Conservation (phyloP, 2,797 vertebrate genomes). For the Eutrigla gurnardus region DNA sequence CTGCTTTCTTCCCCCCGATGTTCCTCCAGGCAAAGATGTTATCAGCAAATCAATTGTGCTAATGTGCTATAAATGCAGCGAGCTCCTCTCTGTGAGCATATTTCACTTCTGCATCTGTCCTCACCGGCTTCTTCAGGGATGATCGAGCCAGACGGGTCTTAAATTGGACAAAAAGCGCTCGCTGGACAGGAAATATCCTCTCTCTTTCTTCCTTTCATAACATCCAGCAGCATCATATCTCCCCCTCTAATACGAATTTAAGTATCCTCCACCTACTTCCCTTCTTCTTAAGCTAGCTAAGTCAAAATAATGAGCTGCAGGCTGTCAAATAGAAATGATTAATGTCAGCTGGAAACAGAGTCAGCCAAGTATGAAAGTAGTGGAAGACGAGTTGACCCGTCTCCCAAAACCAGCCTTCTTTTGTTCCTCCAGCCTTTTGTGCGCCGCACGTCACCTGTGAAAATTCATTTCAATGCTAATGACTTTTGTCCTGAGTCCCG, state of each 20-base stretch:
- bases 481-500: conserved; percentile 53
- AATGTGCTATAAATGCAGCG: conserved; percentile 27
- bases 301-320: conserved; percentile 68
- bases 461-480: conserved; percentile 74
- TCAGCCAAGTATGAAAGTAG: conserved; percentile 65
- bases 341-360: conserved; percentile 56
- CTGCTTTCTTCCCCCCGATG: no score
- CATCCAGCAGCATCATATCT: conserved; percentile 3
- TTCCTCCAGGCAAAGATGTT: conserved; percentile 20
- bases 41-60: conserved; percentile 40
- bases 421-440: conserved; percentile 63
- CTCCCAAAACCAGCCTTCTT: conserved; percentile 47
- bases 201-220: background rate
- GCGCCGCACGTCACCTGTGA: conserved; percentile 66
- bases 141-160: conserved; percentile 37
- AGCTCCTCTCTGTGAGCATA: conserved; percentile 24
- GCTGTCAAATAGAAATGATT: conserved; percentile 64
- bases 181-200: conserved; percentile 21
- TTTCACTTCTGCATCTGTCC: conserved; percentile 39
- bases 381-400: conserved; percentile 37
- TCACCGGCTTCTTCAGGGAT: conserved; percentile 56
- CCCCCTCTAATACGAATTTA: conserved; percentile 19
- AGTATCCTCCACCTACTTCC: conserved; percentile 27
- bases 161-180: conserved; percentile 51
- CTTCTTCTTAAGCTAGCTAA: conserved; percentile 39